Evolutionary conservation across 2,797 vertebrate species (phyloP).

Genomic region (Vespertilio murinus): DNA sequence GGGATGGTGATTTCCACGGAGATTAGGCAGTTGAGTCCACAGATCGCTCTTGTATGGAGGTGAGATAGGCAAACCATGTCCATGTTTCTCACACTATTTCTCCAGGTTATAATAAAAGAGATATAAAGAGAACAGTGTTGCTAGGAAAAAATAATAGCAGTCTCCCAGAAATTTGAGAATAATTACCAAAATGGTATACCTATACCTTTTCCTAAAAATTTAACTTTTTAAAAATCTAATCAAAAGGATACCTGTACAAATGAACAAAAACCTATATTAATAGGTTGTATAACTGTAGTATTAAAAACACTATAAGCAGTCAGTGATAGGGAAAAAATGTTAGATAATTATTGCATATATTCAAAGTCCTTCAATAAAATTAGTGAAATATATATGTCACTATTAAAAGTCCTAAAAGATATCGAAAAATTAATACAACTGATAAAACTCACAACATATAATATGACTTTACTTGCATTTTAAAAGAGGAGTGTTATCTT

Average conservation of each 20-base stretch:
- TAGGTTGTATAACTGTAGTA: not conserved
- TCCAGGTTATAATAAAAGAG: not conserved
- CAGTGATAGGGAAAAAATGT: not conserved
- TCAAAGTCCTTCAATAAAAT: not conserved
- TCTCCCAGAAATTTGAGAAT: not conserved
- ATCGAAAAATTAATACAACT: not conserved
- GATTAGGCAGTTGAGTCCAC: not conserved
- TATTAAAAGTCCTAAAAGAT: not conserved
- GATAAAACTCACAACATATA: not conserved
- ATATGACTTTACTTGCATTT: not conserved
- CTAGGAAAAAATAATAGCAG: not conserved
- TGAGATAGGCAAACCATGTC: not conserved
- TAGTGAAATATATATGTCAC: not conserved
- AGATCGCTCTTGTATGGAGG: not conserved
- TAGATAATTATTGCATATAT: not conserved
- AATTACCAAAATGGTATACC: not conserved
- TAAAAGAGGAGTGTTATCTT: not conserved
- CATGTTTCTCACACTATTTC: not conserved
- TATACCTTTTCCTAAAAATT: not conserved
- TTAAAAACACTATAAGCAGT: not conserved
- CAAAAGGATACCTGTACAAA: not conserved
- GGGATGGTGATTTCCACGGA: not conserved
- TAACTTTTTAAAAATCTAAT: not conserved
- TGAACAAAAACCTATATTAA: not conserved
- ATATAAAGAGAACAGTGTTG: not conserved